phyloP scores from a whole-genome alignment of 2,797 vertebrate genomes.

The Enteromius argenteus region DNA sequence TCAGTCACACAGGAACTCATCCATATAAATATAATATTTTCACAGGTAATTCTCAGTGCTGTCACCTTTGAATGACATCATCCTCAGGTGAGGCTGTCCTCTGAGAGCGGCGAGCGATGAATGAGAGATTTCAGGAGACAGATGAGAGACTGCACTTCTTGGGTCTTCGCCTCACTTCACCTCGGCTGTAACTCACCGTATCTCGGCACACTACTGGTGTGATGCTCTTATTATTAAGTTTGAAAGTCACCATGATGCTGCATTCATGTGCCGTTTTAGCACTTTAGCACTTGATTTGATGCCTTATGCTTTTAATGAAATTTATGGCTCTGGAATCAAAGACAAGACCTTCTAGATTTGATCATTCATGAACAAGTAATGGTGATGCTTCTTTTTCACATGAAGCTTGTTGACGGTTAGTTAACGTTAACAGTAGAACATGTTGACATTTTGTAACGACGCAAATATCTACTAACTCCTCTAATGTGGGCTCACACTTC shows the following conservation, averaged over 20 bases:
- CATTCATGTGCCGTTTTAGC: neutral
- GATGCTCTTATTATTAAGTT: neutral
- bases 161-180: constrained; percentile 49
- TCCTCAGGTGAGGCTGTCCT: constrained; percentile 59
- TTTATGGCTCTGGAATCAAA: neutral
- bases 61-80: constrained; percentile 73
- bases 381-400: neutral
- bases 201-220: neutral
- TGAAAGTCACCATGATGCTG: neutral
- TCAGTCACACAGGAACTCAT: constrained; percentile 67
- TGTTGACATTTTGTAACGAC: neutral
- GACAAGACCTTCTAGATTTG: neutral
- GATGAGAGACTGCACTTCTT: constrained; percentile 52
- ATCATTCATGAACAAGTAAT: neutral
- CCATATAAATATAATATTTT: constrained; percentile 71
- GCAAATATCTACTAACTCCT: neutral
- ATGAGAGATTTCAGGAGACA: constrained; percentile 51
- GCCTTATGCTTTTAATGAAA: neutral
- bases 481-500: constrained; percentile 6
- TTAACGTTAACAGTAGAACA: neutral
- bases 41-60: constrained; percentile 60
- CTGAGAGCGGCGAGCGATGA: constrained; percentile 30
- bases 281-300: neutral
- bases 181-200: constrained; percentile 34
- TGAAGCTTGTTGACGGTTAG: neutral